Evolutionary conservation across 2,888 invertebrate species (phyloP), one percentile per base, ranked within the genome.

Genomic region (Pteria penguin): DNA sequence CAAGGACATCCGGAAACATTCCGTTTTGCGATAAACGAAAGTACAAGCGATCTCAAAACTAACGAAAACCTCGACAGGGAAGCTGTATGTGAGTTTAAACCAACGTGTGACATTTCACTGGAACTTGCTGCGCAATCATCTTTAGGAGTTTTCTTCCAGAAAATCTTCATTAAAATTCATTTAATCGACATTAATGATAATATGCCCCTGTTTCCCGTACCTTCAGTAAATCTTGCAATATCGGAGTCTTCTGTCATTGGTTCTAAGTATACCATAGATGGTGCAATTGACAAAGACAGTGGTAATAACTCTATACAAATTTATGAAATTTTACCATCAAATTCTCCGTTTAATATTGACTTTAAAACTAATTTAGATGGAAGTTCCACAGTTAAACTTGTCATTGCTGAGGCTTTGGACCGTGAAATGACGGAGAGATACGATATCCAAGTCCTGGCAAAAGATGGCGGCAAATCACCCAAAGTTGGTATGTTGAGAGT

Each of bases 151-250:
- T 88, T 87, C 76, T 88, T 87, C 72, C 71, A 84, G 69, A 88
- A 84, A 75, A 82, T 90, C 54, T 82, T 84, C 33, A 82, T 90
- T 18, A 83, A 83, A 22, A 78, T 91, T n/a, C 82, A 82, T 62
- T 77, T 91, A n/a, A 76, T 85, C 27, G 91, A 91, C 78, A 82
- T 88, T 14, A 91, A 91, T 78, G 91, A 91, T 71, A 87, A 91
- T 81, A 66, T 84, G 26, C 91, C 91, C 5, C 71, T 70, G 26
- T 91, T 90, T 78, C 75, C 82, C 2, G 68, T 68, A 26, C 72
- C 82, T 26, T 75, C 74, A n/a, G 72, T 84, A 4, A 65, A 76
- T 63, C 52, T 89, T 4, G 74, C 82, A 2, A 84, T 89, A 33
- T 85, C 88, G 1, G 89, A 89, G 69, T 80, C 83, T 4, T 82